Evolutionary conservation across 2,113 vertebrate genomes (phyloP), one percentile per base, ranked within the genome.

Genomic region (Nothoprocta pentlandii): DNA sequence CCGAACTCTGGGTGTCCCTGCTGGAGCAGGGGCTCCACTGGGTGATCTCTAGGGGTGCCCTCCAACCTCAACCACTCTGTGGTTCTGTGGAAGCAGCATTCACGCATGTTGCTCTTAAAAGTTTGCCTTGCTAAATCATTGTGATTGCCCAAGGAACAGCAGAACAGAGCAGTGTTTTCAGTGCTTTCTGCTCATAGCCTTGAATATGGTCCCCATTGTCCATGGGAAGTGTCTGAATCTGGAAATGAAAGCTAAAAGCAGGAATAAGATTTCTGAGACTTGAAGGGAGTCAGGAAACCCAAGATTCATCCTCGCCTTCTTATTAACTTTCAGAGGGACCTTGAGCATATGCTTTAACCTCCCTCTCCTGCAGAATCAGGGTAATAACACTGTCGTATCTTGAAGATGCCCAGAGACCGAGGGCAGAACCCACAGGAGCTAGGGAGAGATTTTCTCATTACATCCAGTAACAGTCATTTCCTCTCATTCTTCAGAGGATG

Each of bases 401-500:
- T 59, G 59, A 22, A 87, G 32, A n/a, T 58, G 81, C 70, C 58
- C 70, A 39, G 78, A 93, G 44, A 69, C 49, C 5, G 5, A 73
- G 19, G 32, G 34, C 0, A 1, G 80, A 81, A 90, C 69, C 22
- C 41, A 15, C 20, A 34, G 81, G 80, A 94, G 61, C 61, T 51
- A 28, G 44, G 59, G 41, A 94, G 41, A 74, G 53, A 12, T 82
- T 92, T 93, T 87, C 67, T 82, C 85, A 80, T 93, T 89, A 83
- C 46, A 59, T 87, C 67, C 85, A 89, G 49, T 78, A 91, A 59
- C 54, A 73, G 46, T 63, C 49, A n/a, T 66, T 42, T 32, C 25
- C 4, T 3, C 41, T 80, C 23, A 5, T 53, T 67, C 79, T 91
- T 89, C 81, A 51, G 51, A 73, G 75, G 34, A 76, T 34, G 47